A percentile compares a stretch with the other conserved stretches of the same genome.
phyloP scores from a whole-genome alignment of 2,113 vertebrate species.

The Parus major region DNA sequence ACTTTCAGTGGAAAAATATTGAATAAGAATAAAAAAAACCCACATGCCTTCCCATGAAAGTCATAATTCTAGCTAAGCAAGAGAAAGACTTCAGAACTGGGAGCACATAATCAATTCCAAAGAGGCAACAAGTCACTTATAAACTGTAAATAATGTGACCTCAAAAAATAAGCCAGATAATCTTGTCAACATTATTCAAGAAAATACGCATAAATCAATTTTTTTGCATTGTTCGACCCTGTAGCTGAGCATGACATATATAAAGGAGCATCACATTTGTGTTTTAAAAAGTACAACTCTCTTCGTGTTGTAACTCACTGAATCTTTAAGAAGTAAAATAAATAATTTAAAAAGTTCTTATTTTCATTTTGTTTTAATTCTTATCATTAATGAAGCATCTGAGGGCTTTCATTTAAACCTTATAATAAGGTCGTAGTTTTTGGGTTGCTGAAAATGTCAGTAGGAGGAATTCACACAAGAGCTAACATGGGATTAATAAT shows the following conservation, averaged over 20 bases:
- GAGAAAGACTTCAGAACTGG: background rate
- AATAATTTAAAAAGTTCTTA: background rate
- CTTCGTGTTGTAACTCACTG: background rate
- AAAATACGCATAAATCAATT: background rate
- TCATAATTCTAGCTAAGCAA: background rate
- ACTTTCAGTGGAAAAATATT: background rate
- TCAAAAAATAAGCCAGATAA: background rate
- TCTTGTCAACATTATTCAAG: background rate
- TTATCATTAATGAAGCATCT: background rate
- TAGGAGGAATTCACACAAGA: background rate
- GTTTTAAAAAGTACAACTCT: background rate
- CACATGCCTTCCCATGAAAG: background rate
- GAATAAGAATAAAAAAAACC: background rate
- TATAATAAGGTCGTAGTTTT: background rate
- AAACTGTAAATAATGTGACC: background rate
- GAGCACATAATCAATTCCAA: background rate
- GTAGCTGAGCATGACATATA: background rate
- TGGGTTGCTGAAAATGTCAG: constrained; percentile 6
- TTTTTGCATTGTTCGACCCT: background rate
- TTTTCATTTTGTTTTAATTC: background rate
- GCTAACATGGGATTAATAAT: constrained; percentile 19
- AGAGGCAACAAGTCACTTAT: background rate
- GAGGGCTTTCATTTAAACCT: background rate
- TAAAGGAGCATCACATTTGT: background rate
- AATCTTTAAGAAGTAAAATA: background rate